Conservation (phyloP, 2,797 vertebrate genomes). For the Myotis planiceps region DNA sequence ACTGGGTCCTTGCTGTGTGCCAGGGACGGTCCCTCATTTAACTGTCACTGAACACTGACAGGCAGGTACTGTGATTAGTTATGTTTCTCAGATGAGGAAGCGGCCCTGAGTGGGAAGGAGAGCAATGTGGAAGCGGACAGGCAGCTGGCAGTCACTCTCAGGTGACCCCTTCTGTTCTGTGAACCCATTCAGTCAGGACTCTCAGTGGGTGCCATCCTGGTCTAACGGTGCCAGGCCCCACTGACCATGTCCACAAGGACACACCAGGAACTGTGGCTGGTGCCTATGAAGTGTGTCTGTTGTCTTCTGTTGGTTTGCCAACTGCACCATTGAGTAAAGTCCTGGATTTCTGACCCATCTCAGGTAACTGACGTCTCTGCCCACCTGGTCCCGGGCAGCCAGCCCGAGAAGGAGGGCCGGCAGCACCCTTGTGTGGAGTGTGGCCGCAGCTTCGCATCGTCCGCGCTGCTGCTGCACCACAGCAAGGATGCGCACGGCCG, state of each 20-base stretch:
- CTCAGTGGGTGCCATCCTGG: background rate
- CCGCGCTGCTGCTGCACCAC: slow-evolving; percentile 92
- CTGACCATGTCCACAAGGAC: background rate
- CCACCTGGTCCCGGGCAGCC: slow-evolving; percentile 84
- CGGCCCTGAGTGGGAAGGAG: rapidly evolving
- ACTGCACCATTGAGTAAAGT: rapidly evolving
- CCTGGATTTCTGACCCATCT: background rate
- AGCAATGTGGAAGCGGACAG: rapidly evolving
- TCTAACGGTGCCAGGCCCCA: background rate
- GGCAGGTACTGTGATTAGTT: too few relatives aligned
- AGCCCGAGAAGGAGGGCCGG: slow-evolving; percentile 88
- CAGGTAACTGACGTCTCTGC: slow-evolving; percentile 90
- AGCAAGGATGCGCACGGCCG: slow-evolving; percentile 94
- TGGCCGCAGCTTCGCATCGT: slow-evolving; percentile 90
- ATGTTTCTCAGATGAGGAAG: rapidly evolving
- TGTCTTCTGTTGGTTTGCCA: background rate
- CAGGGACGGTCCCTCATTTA: rapidly evolving
- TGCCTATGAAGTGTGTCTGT: too few relatives aligned
- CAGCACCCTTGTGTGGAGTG: slow-evolving; percentile 94
- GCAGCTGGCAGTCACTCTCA: too few relatives aligned
- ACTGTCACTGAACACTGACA: rapidly evolving
- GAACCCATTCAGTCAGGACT: rapidly evolving
- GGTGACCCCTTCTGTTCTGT: rapidly evolving
- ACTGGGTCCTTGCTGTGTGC: rapidly evolving
- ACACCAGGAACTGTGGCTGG: rapidly evolving